Evolutionary conservation across 1,140 invertebrate species (phyloP), one percentile per base, ranked within the genome.

Genomic region (Cephus cinctus): DNA sequence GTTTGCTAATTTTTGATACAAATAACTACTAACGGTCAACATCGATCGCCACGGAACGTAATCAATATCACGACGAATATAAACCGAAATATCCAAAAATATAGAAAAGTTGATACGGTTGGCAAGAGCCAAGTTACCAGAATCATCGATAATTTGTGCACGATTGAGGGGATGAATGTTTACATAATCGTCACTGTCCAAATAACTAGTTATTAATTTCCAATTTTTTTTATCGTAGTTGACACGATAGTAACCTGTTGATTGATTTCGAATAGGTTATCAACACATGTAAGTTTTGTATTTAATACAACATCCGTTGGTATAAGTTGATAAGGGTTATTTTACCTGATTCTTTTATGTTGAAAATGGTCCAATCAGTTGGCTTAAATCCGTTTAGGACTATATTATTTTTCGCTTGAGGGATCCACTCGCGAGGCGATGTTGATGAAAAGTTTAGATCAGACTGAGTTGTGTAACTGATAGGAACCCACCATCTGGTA

Each of bases 121-220:
- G 38, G 79, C 81, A 45, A 79, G 77, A 2, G 82, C 83, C 20
- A 92, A 76, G 54, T 84, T 83, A 50, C 89, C 83, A 4, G 84
- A 75, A 63, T 93, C 90, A 56, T 91, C 86, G 3, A 93, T 71
- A 1, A 92, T 69, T 66, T 92, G 88, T 1, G 86, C 88, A 44
- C 89, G 77, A 73, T 90, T 93, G 0, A 83, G 68, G 18, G 80
- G 69, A 56, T 86, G 79, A 41, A 93, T 88, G 1, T 55, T 60
- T 2, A 64, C 64, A 52, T 77, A 78, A 6, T 78, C 49, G 2
- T 66, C 53, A 15, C 58, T 54, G 23, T 69, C 73, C 11, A 85
- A 56, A 8, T 74, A 74, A 11, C 57, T 43, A 5, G 61, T 77
- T 8, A 85, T 69, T 2, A 79, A 63, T 14, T 73, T 51, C 82